Evolutionary conservation across 2,113 vertebrate genomes (phyloP), one percentile per base, ranked within the genome.

Genomic region (Junco hyemalis): DNA sequence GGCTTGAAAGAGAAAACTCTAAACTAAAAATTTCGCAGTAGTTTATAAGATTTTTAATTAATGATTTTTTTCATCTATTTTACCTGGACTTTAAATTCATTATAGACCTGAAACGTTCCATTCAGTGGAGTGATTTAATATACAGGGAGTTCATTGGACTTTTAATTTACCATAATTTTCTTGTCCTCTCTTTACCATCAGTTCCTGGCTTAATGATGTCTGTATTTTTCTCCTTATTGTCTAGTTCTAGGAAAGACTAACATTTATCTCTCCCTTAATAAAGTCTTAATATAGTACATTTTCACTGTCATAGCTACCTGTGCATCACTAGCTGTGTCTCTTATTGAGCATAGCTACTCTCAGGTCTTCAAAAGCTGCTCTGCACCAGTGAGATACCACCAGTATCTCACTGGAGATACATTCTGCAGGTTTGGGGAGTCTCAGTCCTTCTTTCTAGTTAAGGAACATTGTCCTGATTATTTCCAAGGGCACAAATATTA

Each of bases 381-480:
- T 81, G 48, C 8, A 53, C 28, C 36, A 38, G 38, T 38, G 38
- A 38, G 38, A 38, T 38, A 38, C 38, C 38, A 38, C 38, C 81
- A 0, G 0, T 45, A 25, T n/a, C 21, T 85, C 50, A 68, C 42
- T n/a, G 35, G 54, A 44, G 15, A 38, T n/a, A n/a, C 0, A 3
- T 63, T 69, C 82, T 88, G 33, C 23, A 45, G 33, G 6, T 59
- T 57, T 59, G 61, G 29, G 11, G 16, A 72, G 13, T 28, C 45
- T 53, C 1, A 1, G 3, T 42, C 31, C 19, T 81, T 45, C 48
- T 56, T 89, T 87, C 56, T 28, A 66, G 20, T 12, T 64, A 57
- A 42, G 45, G n/a, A 57, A 18, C 31, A 47, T 44, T 19, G 7
- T 48, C 35, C 29, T 66, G 22, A 28, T 73, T 44, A 70, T 78